Percentiles rank a stretch among this genome's conserved stretches.
Conservation (phyloP, 2,797 vertebrate species). For the Falco berigora region DNA sequence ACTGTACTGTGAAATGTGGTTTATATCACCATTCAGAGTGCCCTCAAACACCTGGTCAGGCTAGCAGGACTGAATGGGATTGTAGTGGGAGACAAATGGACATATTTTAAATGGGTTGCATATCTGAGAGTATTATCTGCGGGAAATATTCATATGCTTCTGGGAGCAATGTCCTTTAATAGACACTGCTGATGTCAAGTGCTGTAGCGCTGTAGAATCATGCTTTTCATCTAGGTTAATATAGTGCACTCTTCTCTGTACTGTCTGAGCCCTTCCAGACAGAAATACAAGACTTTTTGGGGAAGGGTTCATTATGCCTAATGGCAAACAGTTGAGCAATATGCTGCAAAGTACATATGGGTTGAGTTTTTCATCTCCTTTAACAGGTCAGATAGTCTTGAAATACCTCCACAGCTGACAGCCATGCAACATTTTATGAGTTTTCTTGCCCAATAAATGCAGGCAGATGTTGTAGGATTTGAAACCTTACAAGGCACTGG, state of each 20-base stretch:
- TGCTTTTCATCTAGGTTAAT: neutral
- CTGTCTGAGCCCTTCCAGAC: slow-evolving; percentile 25
- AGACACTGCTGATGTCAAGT: neutral
- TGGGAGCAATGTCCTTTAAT: neutral
- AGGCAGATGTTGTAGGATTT: slow-evolving; percentile 61
- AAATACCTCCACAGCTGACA: slow-evolving; percentile 51
- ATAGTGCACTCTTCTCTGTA: neutral
- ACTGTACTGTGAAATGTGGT: neutral
- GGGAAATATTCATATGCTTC: neutral
- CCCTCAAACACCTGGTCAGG: neutral
- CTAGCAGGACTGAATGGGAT: neutral
- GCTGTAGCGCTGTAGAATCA: neutral
- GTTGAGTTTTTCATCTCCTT: slow-evolving; percentile 12
- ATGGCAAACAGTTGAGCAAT: slow-evolving; percentile 51
- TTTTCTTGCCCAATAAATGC: slow-evolving; percentile 36
- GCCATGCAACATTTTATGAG: slow-evolving; percentile 51
- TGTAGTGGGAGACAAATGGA: neutral
- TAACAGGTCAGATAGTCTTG: slow-evolving; percentile 4
- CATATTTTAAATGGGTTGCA: neutral
- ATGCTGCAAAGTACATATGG: slow-evolving; percentile 11
- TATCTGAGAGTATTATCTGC: neutral
- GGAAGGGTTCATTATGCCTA: slow-evolving; percentile 35
- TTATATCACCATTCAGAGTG: neutral
- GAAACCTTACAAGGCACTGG: slow-evolving; percentile 49
- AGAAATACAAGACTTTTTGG: slow-evolving; percentile 29